Evolutionary conservation across 2,797 vertebrate species (phyloP).

Genomic region (Salarias fasciatus): DNA sequence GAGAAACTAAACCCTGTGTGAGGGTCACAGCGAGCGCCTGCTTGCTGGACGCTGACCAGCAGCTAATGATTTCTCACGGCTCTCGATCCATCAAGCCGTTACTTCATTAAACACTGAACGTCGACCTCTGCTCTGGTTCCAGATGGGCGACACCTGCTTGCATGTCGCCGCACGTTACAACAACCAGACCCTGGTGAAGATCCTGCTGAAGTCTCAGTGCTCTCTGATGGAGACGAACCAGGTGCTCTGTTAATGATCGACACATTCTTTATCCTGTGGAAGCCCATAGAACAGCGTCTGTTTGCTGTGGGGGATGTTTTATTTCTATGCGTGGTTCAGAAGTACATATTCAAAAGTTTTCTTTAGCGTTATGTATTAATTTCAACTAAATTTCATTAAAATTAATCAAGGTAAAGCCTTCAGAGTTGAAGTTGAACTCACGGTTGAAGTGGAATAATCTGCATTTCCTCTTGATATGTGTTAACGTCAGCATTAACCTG

Average conservation of each 20-base stretch:
- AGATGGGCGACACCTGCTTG: slow-evolving; percentile 92
- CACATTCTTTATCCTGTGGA: neutral
- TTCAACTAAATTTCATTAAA: too few species aligned
- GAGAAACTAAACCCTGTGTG: slow-evolving; percentile 35
- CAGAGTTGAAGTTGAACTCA: too few species aligned
- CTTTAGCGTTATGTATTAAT: too few species aligned
- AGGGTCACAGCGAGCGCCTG: too few species aligned
- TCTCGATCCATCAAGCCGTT: neutral
- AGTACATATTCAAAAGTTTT: too few species aligned
- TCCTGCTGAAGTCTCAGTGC: slow-evolving; percentile 89
- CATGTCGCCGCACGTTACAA: slow-evolving; percentile 92
- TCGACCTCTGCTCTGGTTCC: slow-evolving; percentile 33
- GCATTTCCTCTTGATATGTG: too few species aligned
- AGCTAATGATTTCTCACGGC: neutral
- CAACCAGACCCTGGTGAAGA: slow-evolving; percentile 87
- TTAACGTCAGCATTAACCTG: too few species aligned
- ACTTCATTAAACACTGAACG: neutral
- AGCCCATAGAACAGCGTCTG: neutral
- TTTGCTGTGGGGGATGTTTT: too few species aligned
- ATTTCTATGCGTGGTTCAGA: too few species aligned
- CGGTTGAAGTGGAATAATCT: too few species aligned
- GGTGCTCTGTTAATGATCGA: slow-evolving; percentile 66
- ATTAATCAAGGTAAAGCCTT: too few species aligned
- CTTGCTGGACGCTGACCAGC: too few species aligned
- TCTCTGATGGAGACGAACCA: slow-evolving; percentile 90